Base-by-base conservation (phyloP, 2,797 vertebrate genomes). In the Natrix natrix region DNA sequence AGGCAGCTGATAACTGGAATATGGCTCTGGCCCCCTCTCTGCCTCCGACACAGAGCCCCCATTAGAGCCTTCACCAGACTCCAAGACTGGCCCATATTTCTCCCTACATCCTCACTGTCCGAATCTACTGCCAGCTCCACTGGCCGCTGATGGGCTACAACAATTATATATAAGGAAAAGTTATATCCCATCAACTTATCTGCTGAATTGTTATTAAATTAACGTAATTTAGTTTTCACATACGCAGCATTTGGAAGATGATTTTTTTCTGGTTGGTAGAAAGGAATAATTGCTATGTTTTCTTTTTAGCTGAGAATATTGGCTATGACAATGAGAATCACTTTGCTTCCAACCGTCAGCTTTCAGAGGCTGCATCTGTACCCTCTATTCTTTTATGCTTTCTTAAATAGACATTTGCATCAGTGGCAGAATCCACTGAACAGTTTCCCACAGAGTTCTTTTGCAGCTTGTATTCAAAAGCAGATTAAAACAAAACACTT, bases 401-500 rank as follows among this genome's bases (percentile, higher is more conserved):
- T 61, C 24, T 92, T 37, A 56, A 32, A 37, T 87, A 55, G 24
- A 5, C 57, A 91, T 91, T 90, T 60, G 63, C 61, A 89, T 88
- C 93, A 92, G 87, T 11, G 17, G 48, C 92, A 43, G 2, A 74
- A 13, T 83, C 74, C 37, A 83, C 37, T 22, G 74, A 0, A 93
- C 94, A 14, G 66, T 24, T 32, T 86, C 59, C 37, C 56, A 20
- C 48, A 55, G 86, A n/a, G 32, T 56, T 90, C 48, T 88, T 91
- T n/a, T 92, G 55, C n/a, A 87, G 2, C 90, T 93, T 93, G 88
- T 83, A 93, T 78, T 92, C 87, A 93, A 92, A 92, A 89, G 86
- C 61, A 93, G 89, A 61, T 86, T 60, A 24, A 66, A 66, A 56
- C 13, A n/a, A 24, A 13, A n/a, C 2, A 20, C 24, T 89, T 89